Base-by-base conservation (phyloP, 2,888 invertebrate genomes). In the Drosophila anomalata region DNA sequence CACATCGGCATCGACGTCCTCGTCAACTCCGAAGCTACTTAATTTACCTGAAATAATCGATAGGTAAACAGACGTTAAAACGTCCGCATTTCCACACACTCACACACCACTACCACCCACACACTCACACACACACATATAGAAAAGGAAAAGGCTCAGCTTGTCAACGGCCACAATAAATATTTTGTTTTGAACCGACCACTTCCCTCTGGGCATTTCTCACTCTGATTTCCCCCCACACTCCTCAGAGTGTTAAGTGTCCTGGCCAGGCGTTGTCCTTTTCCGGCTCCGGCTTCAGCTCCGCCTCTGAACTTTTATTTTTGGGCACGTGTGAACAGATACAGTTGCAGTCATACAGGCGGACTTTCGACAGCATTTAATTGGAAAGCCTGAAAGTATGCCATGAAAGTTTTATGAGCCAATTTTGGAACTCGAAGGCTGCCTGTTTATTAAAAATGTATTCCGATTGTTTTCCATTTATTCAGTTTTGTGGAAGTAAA, bases 1-100 rank as follows among this genome's bases (percentile, higher is more conserved):
- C 47, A 66, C 48, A 58, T 62, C 61, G 54, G 54, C 66, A 51
- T 58, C 67, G 52, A 59, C 47, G 31, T 59, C 62, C 50, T 63
- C 66, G 59, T 75, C 72, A 54, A 74, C 73, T 62, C 48, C 65
- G 73, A 68, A 85, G 89, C 89, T 89, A 88, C 89, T 89, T 88
- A 88, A 88, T 88, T 88, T 88, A 88, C 89, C 89, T 88, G 89
- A 88, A 88, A 88, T 89, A 88, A 88, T 88, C 88, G 89, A 89
- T 88, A 76, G 81, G 85, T 85, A 88, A 88, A 88, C 88, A 88
- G 77, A 87, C 88, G 88, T 79, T 88, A 85, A 88, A 88, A 78
- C 78, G 83, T 78, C 75, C 80, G 76, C 71, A 87, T 79, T 88
- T 86, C 85, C 87, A 71, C 79, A 80, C 76, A 80, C 71, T 63